Percentiles rank a stretch among this genome's conserved stretches.
These are phyloP conservation scores for Antennarius maculatus DNA, from an alignment of 2,797 vertebrate species.

Conservation along the genomic window DNA sequence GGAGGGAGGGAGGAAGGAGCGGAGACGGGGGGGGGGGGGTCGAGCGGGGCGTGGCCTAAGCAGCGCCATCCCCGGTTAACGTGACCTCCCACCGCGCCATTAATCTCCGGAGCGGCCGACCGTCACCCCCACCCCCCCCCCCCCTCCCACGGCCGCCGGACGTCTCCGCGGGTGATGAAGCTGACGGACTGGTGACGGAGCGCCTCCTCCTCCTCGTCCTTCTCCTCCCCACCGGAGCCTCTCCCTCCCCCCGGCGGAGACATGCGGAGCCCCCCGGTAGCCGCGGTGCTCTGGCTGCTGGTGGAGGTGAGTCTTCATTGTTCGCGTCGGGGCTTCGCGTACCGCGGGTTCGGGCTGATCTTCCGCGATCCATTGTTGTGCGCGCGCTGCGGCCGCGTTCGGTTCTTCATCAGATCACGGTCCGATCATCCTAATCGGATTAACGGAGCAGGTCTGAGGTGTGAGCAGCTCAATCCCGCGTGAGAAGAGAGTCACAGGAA, in stretches of 20 bases:
- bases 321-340: no score
- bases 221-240: constrained; percentile 14
- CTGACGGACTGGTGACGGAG: constrained; percentile 21
- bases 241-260: constrained; percentile 40
- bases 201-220: constrained; percentile 13
- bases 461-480: no score
- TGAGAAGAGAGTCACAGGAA: no score
- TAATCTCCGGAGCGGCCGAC: constrained; percentile 27
- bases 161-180: constrained; percentile 40
- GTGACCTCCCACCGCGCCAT: constrained; percentile 33
- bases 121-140: constrained; percentile 4
- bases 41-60: constrained; percentile 42
- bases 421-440: no score
- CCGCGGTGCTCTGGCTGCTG: constrained; percentile 51
- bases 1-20: background rate
- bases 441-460: no score
- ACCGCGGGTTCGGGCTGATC: no score
- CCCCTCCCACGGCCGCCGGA: background rate
- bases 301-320: constrained; percentile 53
- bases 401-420: no score
- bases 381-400: no score
- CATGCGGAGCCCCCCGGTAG: constrained; percentile 49
- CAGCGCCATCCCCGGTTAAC: constrained; percentile 30
- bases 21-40: no score
- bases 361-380: no score